These are phyloP conservation scores for Agriopis aurantiaria DNA, from an alignment of 2,888 invertebrate genomes.

Conservation along the genomic window DNA sequence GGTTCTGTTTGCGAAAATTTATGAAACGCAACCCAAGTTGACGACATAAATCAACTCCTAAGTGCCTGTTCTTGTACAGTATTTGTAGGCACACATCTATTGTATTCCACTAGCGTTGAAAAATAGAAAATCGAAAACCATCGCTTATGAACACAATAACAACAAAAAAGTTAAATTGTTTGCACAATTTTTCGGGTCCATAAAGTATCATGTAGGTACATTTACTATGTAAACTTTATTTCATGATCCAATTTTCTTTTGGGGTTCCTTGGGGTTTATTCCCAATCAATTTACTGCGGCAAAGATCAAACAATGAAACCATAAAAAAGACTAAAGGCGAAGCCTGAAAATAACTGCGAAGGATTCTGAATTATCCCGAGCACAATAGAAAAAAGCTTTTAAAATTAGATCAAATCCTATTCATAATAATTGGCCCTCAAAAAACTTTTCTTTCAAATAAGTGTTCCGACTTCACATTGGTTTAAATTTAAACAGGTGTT, in stretches of 20 bases:
- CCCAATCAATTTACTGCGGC: constrained; percentile 31
- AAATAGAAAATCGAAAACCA: constrained; percentile 34
- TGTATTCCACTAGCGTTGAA: neutral
- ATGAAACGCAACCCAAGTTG: too few relatives aligned
- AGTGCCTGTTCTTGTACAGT: too few relatives aligned
- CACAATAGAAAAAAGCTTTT: constrained; percentile 32
- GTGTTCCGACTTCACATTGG: neutral
- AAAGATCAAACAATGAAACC: constrained; percentile 34
- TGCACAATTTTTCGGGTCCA: constrained; percentile 33
- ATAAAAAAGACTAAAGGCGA: constrained; percentile 18
- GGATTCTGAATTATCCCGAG: constrained; percentile 12
- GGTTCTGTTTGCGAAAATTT: too few relatives aligned
- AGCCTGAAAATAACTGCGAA: constrained; percentile 27
- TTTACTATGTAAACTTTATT: constrained; percentile 42
- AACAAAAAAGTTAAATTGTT: constrained; percentile 30
- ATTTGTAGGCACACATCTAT: too few relatives aligned
- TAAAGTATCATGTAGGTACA: constrained; percentile 35
- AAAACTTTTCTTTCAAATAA: constrained; percentile 7
- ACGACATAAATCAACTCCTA: too few relatives aligned
- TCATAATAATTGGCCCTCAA: constrained; percentile 23
- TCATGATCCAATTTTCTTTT: constrained; percentile 42
- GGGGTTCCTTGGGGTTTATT: constrained; percentile 32
- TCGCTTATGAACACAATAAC: constrained; percentile 33
- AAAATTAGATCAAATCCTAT: constrained; percentile 27
- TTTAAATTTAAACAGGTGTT: neutral